These are phyloP conservation scores for Limnephilus marmoratus DNA, from an alignment of 2,888 invertebrate species.

Conservation along the genomic window DNA sequence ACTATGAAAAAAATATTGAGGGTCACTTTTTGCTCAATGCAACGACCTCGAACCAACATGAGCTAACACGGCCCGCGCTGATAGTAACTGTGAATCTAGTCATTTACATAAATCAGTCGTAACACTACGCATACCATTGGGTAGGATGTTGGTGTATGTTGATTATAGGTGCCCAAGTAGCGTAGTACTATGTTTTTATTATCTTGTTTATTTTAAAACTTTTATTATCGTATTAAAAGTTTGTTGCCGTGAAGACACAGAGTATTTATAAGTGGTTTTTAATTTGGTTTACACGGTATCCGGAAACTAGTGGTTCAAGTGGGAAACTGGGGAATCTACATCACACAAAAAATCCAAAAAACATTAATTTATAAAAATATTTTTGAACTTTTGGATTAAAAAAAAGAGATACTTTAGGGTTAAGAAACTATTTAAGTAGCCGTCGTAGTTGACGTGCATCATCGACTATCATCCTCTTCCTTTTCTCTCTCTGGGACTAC, in stretches of 20 bases:
- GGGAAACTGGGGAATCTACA: no score
- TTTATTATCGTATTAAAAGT: neutral
- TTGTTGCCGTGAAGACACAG: neutral
- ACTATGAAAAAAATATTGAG: neutral
- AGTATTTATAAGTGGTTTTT: neutral
- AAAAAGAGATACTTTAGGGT: no score
- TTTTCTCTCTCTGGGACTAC: no score
- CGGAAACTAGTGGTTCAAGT: no score
- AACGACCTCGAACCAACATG: neutral
- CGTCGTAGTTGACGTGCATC: no score
- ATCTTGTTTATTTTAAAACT: neutral
- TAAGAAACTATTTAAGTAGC: no score
- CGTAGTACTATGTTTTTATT: neutral
- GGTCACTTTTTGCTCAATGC: neutral
- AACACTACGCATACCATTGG: neutral
- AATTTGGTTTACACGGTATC: neutral
- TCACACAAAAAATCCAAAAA: no score
- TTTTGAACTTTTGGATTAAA: no score
- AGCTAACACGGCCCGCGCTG: neutral
- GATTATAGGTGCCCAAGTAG: neutral
- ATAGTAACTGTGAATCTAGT: slow-evolving; percentile 2
- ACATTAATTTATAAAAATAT: no score
- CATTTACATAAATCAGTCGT: neutral
- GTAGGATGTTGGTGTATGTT: neutral
- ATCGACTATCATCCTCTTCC: no score